Evolutionary conservation across 2,888 invertebrate genomes (phyloP).

Genomic region (Toxonevra muliebris): DNA sequence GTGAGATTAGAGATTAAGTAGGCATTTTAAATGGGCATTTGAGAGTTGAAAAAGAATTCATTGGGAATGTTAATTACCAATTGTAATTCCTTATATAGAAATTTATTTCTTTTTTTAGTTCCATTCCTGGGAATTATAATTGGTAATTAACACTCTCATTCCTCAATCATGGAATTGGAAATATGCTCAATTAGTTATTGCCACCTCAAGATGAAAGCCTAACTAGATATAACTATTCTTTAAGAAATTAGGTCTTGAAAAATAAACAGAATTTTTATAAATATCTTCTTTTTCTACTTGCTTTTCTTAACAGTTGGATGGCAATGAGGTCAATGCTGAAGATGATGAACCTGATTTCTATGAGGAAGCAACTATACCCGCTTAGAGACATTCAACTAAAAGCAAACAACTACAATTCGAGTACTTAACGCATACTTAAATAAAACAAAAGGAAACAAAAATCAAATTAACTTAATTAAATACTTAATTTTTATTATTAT

Average conservation of each 20-base stretch:
- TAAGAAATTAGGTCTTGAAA: neutral
- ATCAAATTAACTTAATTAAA: slow-evolving; percentile 26
- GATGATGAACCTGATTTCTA: slow-evolving; percentile 96
- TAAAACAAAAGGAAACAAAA: neutral
- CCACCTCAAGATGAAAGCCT: too few relatives aligned
- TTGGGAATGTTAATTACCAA: too few relatives aligned
- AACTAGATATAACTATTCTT: too few relatives aligned
- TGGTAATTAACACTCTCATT: too few relatives aligned
- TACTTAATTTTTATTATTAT: slow-evolving; percentile 32
- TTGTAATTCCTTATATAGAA: too few relatives aligned
- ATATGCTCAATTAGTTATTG: too few relatives aligned
- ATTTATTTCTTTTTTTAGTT: too few relatives aligned
- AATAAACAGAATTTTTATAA: neutral
- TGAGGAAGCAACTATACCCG: slow-evolving; percentile 86
- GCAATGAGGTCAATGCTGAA: slow-evolving; percentile 81
- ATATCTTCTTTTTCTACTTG: slow-evolving; percentile 8
- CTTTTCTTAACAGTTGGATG: slow-evolving; percentile 77
- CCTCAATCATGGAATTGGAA: too few relatives aligned
- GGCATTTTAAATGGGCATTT: neutral
- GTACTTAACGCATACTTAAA: slow-evolving; percentile 33
- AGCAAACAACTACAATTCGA: neutral
- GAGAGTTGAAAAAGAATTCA: too few relatives aligned
- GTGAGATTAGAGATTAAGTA: neutral
- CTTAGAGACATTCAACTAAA: slow-evolving; percentile 65
- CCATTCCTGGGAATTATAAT: too few relatives aligned